A percentile compares a stretch with the other conserved stretches of the same genome.
phyloP scores from a whole-genome alignment of 2,113 vertebrate species.

The Nyctereutes procyonoides region DNA sequence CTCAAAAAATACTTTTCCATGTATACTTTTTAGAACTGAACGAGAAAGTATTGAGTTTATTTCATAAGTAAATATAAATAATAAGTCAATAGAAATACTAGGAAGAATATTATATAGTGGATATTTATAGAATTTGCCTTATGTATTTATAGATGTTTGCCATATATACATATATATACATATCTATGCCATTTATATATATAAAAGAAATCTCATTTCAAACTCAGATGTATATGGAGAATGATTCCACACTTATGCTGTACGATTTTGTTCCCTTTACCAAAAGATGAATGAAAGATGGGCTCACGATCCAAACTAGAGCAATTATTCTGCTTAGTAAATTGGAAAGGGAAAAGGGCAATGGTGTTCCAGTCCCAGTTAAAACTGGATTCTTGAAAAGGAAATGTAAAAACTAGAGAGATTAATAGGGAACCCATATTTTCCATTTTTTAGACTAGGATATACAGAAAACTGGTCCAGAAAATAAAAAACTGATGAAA shows the following conservation, averaged over 20 bases:
- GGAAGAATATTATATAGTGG: background rate
- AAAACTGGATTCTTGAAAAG: background rate
- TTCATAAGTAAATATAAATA: background rate
- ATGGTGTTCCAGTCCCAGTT: background rate
- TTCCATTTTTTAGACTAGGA: background rate
- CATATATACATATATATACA: background rate
- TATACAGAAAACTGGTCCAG: background rate
- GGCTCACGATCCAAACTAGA: background rate
- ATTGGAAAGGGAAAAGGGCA: background rate
- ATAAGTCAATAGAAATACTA: background rate
- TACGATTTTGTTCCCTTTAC: background rate
- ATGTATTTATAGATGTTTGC: background rate
- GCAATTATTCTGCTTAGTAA: background rate
- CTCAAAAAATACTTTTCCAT: background rate
- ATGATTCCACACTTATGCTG: background rate
- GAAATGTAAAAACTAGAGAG: background rate
- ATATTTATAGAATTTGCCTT: background rate
- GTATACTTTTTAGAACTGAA: background rate
- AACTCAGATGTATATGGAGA: background rate
- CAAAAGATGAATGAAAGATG: background rate
- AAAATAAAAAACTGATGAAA: background rate
- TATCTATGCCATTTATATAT: no score
- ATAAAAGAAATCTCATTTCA: background rate
- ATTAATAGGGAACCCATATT: background rate
- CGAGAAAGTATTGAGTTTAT: background rate